phyloP scores from a whole-genome alignment of 1,140 invertebrate species.

The Latrodectus geometricus region DNA sequence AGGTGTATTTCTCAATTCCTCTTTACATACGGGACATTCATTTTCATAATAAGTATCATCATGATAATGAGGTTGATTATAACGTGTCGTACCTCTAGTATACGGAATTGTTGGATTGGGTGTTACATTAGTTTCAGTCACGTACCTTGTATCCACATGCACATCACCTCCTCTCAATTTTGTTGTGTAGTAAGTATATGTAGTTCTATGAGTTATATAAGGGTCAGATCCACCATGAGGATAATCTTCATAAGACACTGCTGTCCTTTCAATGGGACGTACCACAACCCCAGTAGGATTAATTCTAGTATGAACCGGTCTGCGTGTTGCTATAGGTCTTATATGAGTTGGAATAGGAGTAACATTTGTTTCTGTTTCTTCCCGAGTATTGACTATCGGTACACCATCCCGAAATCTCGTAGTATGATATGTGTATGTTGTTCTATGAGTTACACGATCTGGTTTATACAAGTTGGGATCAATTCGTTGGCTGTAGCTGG shows the following conservation, averaged over 20 bases:
- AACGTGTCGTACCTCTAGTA: not conserved
- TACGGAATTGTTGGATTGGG: conserved; percentile 22
- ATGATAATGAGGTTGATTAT: conserved; percentile 31
- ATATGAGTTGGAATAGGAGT: conserved; percentile 47
- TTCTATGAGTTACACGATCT: conserved; percentile 38
- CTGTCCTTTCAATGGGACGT: conserved; percentile 4
- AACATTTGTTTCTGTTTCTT: conserved; percentile 76
- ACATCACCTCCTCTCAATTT: conserved; percentile 32
- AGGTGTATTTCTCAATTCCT: not conserved
- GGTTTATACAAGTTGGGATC: conserved; percentile 58
- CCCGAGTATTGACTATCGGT: conserved; percentile 82
- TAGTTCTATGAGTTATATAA: conserved; percentile 51
- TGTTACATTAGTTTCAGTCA: conserved; percentile 46
- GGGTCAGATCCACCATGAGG: not conserved
- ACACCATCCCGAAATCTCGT: conserved; percentile 87
- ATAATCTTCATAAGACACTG: not conserved
- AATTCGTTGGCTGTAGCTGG: conserved; percentile 26
- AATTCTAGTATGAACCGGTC: conserved; percentile 2
- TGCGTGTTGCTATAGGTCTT: not conserved
- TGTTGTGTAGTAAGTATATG: conserved; percentile 51
- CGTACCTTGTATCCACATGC: conserved; percentile 55
- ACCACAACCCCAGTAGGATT: conserved; percentile 9
- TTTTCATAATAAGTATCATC: conserved; percentile 29
- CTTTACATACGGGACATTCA: conserved; percentile 38
- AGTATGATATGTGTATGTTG: conserved; percentile 79